Evolutionary conservation across 2,888 invertebrate species (phyloP).

Genomic region (Baronia brevicornis): DNA sequence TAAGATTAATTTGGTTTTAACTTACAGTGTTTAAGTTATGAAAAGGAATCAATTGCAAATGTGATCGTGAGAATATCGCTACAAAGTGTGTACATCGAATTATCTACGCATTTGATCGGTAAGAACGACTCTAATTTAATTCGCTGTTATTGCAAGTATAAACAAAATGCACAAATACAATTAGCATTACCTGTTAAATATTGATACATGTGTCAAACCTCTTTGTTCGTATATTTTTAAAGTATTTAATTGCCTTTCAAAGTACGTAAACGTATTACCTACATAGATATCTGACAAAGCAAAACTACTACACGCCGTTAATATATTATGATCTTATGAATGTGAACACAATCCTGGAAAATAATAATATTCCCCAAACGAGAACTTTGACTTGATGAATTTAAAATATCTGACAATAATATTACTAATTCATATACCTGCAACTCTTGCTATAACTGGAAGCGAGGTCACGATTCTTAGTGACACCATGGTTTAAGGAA

Average conservation of each 20-base stretch:
- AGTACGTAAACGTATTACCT: conserved; percentile 14
- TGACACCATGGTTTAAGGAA: too few relatives aligned
- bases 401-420: conserved; percentile 71
- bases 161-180: conserved; percentile 53
- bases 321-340: too few relatives aligned
- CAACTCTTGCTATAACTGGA: conserved; percentile 26
- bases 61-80: conserved; percentile 1
- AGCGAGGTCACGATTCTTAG: conserved; percentile 17
- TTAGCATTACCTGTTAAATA: conserved; percentile 21
- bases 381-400: conserved; percentile 44
- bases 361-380: too few relatives aligned
- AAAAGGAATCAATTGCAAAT: conserved; percentile 7
- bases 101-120: conserved; percentile 1
- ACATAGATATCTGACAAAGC: too few relatives aligned
- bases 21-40: conserved; percentile 33
- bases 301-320: too few relatives aligned
- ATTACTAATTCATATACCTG: conserved; percentile 44
- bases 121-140: conserved; percentile 4
- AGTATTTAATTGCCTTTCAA: conserved; percentile 31
- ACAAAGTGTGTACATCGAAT: conserved; percentile 13
- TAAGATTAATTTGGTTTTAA: conserved; percentile 39
- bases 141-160: conserved; percentile 28
- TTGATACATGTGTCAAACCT: conserved; percentile 14
- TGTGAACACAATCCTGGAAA: conserved; percentile 10
- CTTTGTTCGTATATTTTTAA: conserved; percentile 12